Percentiles rank a stretch among this genome's conserved stretches.
phyloP scores from a whole-genome alignment of 2,797 vertebrate species.

The Graptemys geographica region DNA sequence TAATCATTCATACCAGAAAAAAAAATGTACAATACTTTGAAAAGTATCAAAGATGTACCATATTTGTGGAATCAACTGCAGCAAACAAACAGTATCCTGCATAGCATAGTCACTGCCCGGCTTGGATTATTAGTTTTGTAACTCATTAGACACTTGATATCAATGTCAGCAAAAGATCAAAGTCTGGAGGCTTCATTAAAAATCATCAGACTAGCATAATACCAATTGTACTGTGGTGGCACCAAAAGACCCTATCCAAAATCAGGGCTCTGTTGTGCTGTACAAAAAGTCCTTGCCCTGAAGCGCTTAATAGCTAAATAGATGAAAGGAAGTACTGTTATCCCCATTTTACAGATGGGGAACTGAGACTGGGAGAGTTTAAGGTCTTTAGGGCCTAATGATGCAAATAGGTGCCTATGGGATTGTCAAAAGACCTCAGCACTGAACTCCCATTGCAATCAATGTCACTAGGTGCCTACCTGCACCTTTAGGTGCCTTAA shows the following conservation, averaged over 20 bases:
- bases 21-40: background rate
- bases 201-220: constrained; percentile 5
- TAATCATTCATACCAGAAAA: constrained; percentile 16
- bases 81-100: background rate
- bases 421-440: background rate
- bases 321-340: background rate
- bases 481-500: background rate
- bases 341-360: background rate
- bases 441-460: background rate
- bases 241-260: constrained; percentile 15
- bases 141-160: background rate
- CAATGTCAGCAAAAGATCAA: background rate
- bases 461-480: background rate
- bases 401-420: background rate
- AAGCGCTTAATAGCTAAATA: constrained; percentile 3
- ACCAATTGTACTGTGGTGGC: constrained; percentile 39
- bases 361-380: background rate
- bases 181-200: constrained; percentile 18
- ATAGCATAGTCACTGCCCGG: background rate
- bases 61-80: background rate
- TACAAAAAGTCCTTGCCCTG: constrained; percentile 30
- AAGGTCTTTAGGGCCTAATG: background rate
- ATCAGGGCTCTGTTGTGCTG: background rate
- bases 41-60: background rate
- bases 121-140: background rate